Evolutionary conservation across 2,888 invertebrate species (phyloP), one percentile per base, ranked within the genome.

Genomic region (Apantesis nais): DNA sequence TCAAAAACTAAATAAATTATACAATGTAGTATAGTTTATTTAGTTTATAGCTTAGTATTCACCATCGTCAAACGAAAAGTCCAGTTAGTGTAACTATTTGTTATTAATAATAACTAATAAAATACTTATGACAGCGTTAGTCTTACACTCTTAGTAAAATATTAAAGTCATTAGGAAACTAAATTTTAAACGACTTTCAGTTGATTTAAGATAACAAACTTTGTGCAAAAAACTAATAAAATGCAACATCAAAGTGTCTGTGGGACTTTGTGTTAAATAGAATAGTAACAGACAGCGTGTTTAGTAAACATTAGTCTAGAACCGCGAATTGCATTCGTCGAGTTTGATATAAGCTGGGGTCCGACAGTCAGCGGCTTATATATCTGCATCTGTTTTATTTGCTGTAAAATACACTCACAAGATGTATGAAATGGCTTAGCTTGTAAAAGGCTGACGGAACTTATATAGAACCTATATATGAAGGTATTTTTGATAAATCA

Each of bases 271-370:
- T 39, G 67, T 64, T 67, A 72, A 78, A 74, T 68, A 61, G 65
- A 68, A 71, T 69, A 67, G 61, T 60, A 67, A 70, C 60, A 67
- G 70, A 68, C 62, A 67, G 68, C 75, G 74, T 77, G 79, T 77
- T 79, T 60, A 61, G 48, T 73, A 61, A 69, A 71, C 79, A 75
- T 78, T 77, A 75, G 70, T 55, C 61, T 64, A 52, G 29, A 44
- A 44, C 71, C 68, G 68, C 66, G 71, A 77, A 79, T 77, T 74
- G 66, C 63, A 68, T 75, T 74, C 68, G 71, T 75, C 78, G 69
- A 62, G 52, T 73, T 73, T 70, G n/a, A 66, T 69, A 29, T 39
- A 31, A 66, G 77, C 39, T 48, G 5, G 11, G 74, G 74, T 71
- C 55, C 1, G 22, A 31, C 14, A 65, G 63, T 2, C 2, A 72